phyloP scores from a whole-genome alignment of 2,797 vertebrate genomes.

The Astyanax mexicanus region DNA sequence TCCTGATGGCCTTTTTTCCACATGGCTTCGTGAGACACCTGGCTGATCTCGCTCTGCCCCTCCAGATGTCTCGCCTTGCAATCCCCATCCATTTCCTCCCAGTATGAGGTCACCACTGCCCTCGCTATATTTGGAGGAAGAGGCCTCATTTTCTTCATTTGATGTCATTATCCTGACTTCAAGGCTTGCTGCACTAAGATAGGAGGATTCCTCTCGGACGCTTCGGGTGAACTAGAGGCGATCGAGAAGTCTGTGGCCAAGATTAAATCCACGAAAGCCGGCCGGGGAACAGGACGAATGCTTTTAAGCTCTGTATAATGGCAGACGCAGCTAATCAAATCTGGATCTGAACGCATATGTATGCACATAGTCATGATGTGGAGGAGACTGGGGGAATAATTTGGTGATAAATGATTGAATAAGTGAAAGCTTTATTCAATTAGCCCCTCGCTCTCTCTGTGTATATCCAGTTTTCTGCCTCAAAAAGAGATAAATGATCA shows the following conservation, averaged over 20 bases:
- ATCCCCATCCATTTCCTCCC: constrained; percentile 62
- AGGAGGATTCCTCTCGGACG: constrained; percentile 56
- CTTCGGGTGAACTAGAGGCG: constrained; percentile 71
- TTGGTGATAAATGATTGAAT: constrained; percentile 48
- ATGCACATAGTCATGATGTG: background rate
- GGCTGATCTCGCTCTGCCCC: constrained; percentile 68
- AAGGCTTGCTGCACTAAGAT: constrained; percentile 60
- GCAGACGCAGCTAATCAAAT: constrained; percentile 54
- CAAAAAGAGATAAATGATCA: constrained; percentile 11
- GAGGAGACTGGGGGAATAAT: constrained; percentile 24
- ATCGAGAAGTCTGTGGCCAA: constrained; percentile 63
- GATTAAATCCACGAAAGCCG: constrained; percentile 48
- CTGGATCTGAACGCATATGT: constrained; percentile 18
- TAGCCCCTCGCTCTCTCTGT: constrained; percentile 11
- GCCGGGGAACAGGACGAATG: constrained; percentile 56
- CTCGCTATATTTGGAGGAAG: constrained; percentile 62
- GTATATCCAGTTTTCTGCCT: constrained; percentile 7
- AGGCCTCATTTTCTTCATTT: constrained; percentile 60
- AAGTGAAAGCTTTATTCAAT: constrained; percentile 37
- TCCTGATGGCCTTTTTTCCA: constrained; percentile 66
- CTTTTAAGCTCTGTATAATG: constrained; percentile 58
- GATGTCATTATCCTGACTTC: constrained; percentile 73
- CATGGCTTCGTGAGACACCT: constrained; percentile 67
- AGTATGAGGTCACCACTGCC: constrained; percentile 73
- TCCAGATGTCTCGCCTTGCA: constrained; percentile 72